Percentiles rank a stretch among this genome's conserved stretches.
Conservation (phyloP, 92 coral and sea anemone species). For the Epizoanthus ramosus region DNA sequence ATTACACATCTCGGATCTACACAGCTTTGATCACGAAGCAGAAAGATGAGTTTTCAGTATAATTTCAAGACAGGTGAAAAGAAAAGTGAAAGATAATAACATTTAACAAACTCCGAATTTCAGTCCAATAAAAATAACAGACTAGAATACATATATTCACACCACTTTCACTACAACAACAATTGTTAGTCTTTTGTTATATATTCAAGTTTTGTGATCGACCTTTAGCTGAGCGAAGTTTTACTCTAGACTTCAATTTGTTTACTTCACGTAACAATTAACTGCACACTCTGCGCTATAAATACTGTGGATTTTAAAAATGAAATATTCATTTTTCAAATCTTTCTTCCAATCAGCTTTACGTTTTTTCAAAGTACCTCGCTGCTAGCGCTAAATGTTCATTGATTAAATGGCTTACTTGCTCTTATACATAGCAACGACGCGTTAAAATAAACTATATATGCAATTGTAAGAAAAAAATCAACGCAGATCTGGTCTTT, state of each 20-base stretch:
- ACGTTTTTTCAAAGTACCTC: background rate
- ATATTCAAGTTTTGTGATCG: too few species aligned
- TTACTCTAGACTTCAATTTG: too few species aligned
- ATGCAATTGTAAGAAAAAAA: background rate
- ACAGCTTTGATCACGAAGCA: background rate
- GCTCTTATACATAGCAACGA: background rate
- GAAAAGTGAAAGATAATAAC: background rate
- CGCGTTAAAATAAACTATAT: background rate
- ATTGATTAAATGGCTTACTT: background rate
- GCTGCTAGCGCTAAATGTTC: constrained; percentile 1
- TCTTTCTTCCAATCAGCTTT: background rate
- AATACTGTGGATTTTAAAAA: background rate
- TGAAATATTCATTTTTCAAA: background rate
- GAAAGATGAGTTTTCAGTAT: background rate
- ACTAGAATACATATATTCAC: background rate
- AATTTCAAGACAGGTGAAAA: constrained; percentile 25
- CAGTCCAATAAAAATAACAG: background rate
- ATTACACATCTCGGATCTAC: background rate
- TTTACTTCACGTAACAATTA: too few species aligned
- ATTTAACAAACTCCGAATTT: constrained; percentile 26
- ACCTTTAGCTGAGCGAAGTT: too few species aligned
- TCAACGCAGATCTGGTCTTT: background rate
- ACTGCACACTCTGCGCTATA: background rate
- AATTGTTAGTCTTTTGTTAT: background rate
- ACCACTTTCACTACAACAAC: constrained; percentile 1